Evolutionary conservation across 2,888 invertebrate species (phyloP), one percentile per base, ranked within the genome.

Genomic region (Sarcophaga rosellei): DNA sequence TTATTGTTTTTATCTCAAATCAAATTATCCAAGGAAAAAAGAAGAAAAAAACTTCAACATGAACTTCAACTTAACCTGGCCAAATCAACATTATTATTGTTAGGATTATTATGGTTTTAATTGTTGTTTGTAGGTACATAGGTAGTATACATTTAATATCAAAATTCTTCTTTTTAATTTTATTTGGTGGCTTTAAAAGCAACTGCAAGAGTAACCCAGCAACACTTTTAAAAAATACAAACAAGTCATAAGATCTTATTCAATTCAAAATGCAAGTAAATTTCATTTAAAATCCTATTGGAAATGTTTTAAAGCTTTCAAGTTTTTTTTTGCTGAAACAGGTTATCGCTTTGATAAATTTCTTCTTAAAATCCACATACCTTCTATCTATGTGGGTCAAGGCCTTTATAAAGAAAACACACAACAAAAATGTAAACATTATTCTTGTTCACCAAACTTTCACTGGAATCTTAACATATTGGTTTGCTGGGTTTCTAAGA

Each of bases 1-100:
- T 4, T 11, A 20, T 66, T 66, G 17, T 8, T 44, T 44, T 66
- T 44, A 66, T 66, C 66, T 4, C 53, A 53, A 15, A 53, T 15
- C 12, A 53, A 53, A 15, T 47, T 47, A 47, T 47, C 17, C 17
- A 15, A 15, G 17, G 12, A 3, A 53, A 53, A 53, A 53, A 47
- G 4, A 15, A 4, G 3, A 3, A 17, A 53, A 25, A 70, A 70
- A 45, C 53, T 53, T 83, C 20, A n/a, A 61, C 17, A 70, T 83
- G 77, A 86, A 86, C 86, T 84, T 83, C 77, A 86, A 86, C 84
- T 86, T 86, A 81, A 86, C 81, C 81, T 59, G 70, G 65, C 79
- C 12, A 17, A 79, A 78, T 69, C 81, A 69, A 75, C 69, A 74
- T 70, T 75, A 75, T 70, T 70, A 35, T 73, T 72, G 65, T 73